Conservation (phyloP, 2,888 invertebrate genomes). For the Agrochola macilenta region DNA sequence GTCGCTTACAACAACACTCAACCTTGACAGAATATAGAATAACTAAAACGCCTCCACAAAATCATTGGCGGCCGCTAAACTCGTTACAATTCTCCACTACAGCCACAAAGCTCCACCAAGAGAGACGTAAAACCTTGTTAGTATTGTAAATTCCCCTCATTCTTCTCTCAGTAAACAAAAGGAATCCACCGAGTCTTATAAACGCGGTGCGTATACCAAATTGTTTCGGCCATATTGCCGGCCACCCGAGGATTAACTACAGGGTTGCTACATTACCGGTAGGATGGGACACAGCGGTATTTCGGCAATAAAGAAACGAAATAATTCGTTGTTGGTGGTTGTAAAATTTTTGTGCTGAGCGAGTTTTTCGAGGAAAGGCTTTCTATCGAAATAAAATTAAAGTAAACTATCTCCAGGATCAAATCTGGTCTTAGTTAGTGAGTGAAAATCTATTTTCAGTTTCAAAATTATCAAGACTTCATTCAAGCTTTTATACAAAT, state of each 20-base stretch:
- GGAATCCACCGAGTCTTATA: conserved; percentile 78
- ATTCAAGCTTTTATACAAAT: background rate
- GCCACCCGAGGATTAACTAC: conserved; percentile 77
- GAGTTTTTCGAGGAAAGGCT: background rate
- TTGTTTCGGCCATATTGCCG: conserved; percentile 80
- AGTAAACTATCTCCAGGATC: background rate
- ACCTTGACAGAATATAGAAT: background rate
- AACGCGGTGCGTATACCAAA: conserved; percentile 77
- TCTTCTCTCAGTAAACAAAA: conserved; percentile 74
- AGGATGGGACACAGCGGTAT: conserved; percentile 42
- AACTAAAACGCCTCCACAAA: background rate
- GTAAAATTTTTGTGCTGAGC: conserved; percentile 18
- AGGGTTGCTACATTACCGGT: conserved; percentile 47
- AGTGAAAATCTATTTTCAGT: background rate
- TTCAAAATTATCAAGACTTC: background rate
- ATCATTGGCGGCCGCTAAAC: conserved; percentile 30
- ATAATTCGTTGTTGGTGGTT: conserved; percentile 40
- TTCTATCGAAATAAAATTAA: background rate
- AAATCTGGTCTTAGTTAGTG: background rate
- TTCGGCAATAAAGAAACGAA: conserved; percentile 57
- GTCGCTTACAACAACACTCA: background rate
- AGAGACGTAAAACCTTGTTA: conserved; percentile 63
- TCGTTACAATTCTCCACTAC: conserved; percentile 38
- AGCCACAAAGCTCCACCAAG: conserved; percentile 53
- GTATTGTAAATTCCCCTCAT: conserved; percentile 69